Base-by-base conservation (phyloP, 2,888 invertebrate species). In the Lagria hirta region DNA sequence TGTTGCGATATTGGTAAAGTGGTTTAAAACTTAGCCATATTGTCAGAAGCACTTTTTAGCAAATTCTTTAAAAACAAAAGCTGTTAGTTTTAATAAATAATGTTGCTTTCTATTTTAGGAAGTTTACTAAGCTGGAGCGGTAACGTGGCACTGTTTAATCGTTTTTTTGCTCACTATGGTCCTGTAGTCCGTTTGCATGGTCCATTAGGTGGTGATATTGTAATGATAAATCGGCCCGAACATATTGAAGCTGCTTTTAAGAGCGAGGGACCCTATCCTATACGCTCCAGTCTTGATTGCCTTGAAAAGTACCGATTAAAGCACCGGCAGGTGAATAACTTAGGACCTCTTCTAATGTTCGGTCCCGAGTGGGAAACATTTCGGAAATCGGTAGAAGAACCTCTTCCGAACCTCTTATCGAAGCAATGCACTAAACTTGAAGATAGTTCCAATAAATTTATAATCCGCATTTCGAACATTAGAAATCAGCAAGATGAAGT, bases 401-500 rank as follows among this genome's bases (percentile, higher is more conserved):
- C 82, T 0, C 56, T 80, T 16, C 65, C 74, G 26, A 63, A 61
- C 4, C 56, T 73, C 1, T 72, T 80, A 10, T 54, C 70, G 6
- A 61, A 73, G 17, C 75, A 77, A 11, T 64, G 64, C 20, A 60
- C 58, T n/a, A 65, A 66, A 27, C 57, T 76, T 10, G 70, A 71
- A 21, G 56, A 60, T 7, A 65, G 70, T 5, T 71, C 71, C 46
- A 71, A 73, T 15, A 71, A 74, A 27, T 65, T 77, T 16, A 48
- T 71, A 1, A 58, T 60, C 21, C 77, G 79, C 58, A 69, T 83
- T 30, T 71, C 75, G 46, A 72, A 69, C 28, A 68, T 78, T 14
- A 73, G 81, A 26, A 83, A 82, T 62, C 73, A 77, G 42, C 83
- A 83, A 58, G 80, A 81, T 38, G 83, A 84, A 66, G 74, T 85